Evolutionary conservation across 1,140 invertebrate species (phyloP).

Genomic region (Drosophila rhopaloa): DNA sequence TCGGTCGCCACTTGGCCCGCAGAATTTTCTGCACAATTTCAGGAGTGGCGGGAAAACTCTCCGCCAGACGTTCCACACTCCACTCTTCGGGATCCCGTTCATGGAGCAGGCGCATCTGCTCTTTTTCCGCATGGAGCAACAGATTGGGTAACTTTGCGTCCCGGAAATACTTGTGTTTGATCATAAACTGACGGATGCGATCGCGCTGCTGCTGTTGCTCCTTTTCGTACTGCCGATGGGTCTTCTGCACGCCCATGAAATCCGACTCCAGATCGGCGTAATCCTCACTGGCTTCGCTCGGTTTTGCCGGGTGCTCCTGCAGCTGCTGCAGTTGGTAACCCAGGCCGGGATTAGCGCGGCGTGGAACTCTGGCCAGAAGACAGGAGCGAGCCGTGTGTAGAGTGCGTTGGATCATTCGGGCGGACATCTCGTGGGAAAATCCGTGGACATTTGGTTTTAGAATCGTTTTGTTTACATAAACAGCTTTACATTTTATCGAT

Average conservation of each 20-base stretch:
- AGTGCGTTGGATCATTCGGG: slow-evolving; percentile 27
- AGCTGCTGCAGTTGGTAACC: slow-evolving; percentile 66
- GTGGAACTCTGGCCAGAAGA: slow-evolving; percentile 45
- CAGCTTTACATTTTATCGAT: neutral
- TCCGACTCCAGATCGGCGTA: slow-evolving; percentile 85
- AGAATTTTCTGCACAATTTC: slow-evolving; percentile 87
- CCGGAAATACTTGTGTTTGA: slow-evolving; percentile 91
- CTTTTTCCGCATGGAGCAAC: slow-evolving; percentile 93
- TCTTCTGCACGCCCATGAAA: slow-evolving; percentile 84
- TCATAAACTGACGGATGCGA: slow-evolving; percentile 86
- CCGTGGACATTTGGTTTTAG: neutral
- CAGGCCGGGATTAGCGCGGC: slow-evolving; percentile 71
- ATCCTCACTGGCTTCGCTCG: slow-evolving; percentile 76
- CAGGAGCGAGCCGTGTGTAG: slow-evolving; percentile 36
- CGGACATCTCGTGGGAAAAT: slow-evolving; percentile 30
- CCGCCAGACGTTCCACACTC: slow-evolving; percentile 89
- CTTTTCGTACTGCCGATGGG: slow-evolving; percentile 82
- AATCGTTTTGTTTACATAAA: slow-evolving; percentile 34
- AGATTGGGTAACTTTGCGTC: slow-evolving; percentile 89
- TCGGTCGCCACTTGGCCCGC: slow-evolving; percentile 87
- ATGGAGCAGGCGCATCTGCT: slow-evolving; percentile 91
- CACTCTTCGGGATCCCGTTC: slow-evolving; percentile 89
- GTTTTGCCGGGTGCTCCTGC: slow-evolving; percentile 23
- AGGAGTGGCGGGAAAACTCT: slow-evolving; percentile 91
- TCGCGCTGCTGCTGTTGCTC: slow-evolving; percentile 84